Evolutionary conservation across 1,140 invertebrate species (phyloP).

Genomic region (Drosophila sturtevanti): DNA sequence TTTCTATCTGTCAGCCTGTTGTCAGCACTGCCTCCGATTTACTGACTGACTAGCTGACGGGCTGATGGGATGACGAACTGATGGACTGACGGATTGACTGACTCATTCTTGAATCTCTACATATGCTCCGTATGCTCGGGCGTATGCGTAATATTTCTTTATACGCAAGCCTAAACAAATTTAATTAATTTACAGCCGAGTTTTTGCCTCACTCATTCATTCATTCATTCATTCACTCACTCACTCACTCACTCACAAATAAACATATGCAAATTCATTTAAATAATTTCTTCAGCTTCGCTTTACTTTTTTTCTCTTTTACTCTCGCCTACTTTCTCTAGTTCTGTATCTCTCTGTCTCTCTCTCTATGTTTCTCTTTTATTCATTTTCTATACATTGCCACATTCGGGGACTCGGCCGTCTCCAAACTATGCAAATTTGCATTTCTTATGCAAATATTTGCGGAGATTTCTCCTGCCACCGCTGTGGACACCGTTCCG

Average conservation of each 20-base stretch:
- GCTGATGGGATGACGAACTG: conserved; percentile 13
- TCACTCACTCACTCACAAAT: not conserved
- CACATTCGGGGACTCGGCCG: not conserved
- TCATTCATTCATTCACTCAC: not conserved
- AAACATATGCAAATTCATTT: conserved; percentile 59
- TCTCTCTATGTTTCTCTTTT: not conserved
- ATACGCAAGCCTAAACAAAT: conserved; percentile 45
- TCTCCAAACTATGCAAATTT: conserved; percentile 58
- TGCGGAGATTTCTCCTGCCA: conserved; percentile 29
- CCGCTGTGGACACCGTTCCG: not conserved
- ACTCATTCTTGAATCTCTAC: not conserved
- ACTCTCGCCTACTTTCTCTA: no score
- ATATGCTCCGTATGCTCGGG: not conserved
- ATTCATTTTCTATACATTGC: not conserved
- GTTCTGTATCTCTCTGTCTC: not conserved
- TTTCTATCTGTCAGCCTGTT: conserved; percentile 7
- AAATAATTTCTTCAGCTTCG: conserved; percentile 44
- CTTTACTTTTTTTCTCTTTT: conserved; percentile 1
- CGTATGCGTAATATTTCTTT: conserved; percentile 7
- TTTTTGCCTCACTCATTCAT: not conserved
- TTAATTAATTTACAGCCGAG: conserved; percentile 63
- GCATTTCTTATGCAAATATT: conserved; percentile 61
- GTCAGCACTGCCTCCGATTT: not conserved
- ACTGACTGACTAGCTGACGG: conserved; percentile 14
- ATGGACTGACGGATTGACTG: conserved; percentile 19